Evolutionary conservation across 1,140 invertebrate species (phyloP).

Genomic region (Venustaconcha ellipsiformis): DNA sequence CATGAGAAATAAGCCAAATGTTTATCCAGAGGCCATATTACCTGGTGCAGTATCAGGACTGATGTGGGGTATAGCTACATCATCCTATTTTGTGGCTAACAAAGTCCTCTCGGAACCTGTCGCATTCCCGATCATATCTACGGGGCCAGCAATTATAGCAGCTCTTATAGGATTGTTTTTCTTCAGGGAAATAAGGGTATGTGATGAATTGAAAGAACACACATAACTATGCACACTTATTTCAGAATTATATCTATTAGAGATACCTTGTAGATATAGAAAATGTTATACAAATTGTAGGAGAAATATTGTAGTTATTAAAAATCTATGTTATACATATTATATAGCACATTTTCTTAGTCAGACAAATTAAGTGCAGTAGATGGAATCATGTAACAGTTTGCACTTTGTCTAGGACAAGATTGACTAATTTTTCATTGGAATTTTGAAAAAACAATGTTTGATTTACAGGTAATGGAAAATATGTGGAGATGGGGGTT

Average conservation of each 20-base stretch:
- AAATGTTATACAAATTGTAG: neutral
- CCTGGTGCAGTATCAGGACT: conserved; percentile 68
- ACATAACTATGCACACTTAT: neutral
- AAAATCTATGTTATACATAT: neutral
- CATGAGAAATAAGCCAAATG: conserved; percentile 65
- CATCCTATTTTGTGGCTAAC: conserved; percentile 70
- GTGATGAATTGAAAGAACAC: neutral
- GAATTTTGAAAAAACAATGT: no score
- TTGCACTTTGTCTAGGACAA: no score
- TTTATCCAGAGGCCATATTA: conserved; percentile 67
- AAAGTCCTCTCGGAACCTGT: conserved; percentile 67
- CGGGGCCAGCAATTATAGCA: conserved; percentile 57
- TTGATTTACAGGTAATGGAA: no score
- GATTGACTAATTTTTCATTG: no score
- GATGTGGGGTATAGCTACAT: conserved; percentile 69
- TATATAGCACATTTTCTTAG: neutral
- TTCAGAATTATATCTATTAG: neutral
- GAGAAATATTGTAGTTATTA: neutral
- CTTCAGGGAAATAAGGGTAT: conserved; percentile 63
- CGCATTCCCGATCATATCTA: conserved; percentile 68
- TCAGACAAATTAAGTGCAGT: no score
- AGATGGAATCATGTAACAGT: no score
- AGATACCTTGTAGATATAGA: neutral
- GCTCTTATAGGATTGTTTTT: conserved; percentile 58
- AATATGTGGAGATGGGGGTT: no score